Percentiles rank a stretch among this genome's conserved stretches.
Evolutionary conservation across 2,113 vertebrate species (phyloP).

Genomic region (Ctenomys sociabilis): DNA sequence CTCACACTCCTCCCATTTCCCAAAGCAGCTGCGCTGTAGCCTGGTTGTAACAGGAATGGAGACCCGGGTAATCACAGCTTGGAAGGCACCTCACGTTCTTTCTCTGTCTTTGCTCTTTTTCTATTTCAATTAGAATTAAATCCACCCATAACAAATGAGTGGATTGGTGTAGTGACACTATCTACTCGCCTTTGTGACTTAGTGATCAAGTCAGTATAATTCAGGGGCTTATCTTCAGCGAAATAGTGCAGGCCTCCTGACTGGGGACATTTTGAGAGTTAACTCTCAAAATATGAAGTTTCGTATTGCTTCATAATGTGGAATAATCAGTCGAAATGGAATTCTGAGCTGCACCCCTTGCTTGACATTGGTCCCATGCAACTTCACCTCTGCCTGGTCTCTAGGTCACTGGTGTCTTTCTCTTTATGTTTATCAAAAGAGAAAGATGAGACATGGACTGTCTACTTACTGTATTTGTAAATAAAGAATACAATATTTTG

Average conservation of each 20-base stretch:
- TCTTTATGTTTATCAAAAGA: neutral
- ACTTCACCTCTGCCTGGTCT: too few species aligned
- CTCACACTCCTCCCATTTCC: neutral
- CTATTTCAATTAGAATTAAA: neutral
- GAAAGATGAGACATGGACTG: neutral
- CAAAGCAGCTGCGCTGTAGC: neutral
- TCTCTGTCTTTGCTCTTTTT: neutral
- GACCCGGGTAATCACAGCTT: neutral
- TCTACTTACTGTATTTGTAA: neutral
- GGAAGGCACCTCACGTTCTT: neutral
- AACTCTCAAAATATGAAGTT: conserved; percentile 9
- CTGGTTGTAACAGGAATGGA: neutral
- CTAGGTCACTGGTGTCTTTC: neutral
- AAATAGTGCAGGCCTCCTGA: neutral
- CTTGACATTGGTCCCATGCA: neutral
- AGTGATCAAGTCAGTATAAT: neutral
- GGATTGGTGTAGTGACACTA: neutral
- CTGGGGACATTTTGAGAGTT: neutral
- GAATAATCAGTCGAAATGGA: neutral
- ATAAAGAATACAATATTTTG: neutral
- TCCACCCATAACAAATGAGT: neutral
- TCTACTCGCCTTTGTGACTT: neutral
- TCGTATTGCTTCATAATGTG: neutral
- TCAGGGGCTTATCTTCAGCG: neutral
- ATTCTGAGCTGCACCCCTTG: neutral